Conservation (phyloP, 2,888 invertebrate genomes). For the Stratiomys singularior region DNA sequence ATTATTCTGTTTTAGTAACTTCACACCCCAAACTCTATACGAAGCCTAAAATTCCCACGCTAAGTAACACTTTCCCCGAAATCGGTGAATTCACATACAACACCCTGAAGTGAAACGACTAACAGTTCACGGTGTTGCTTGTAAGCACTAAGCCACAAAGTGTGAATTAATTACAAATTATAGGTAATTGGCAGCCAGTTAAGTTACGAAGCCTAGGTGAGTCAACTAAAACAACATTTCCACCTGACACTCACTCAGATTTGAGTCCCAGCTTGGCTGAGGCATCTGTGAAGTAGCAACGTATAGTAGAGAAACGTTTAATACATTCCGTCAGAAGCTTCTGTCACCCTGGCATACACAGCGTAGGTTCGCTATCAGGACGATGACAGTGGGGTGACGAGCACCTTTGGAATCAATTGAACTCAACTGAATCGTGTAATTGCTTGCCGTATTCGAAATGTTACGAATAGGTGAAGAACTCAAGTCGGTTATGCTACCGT, state of each 20-base stretch:
- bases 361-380: slow-evolving; percentile 18
- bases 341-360: slow-evolving; percentile 47
- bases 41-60: slow-evolving; percentile 8
- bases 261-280: slow-evolving; percentile 18
- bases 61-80: slow-evolving; percentile 17
- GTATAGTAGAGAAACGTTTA: slow-evolving; percentile 47
- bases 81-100: background rate
- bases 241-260: slow-evolving; percentile 19
- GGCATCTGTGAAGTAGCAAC: slow-evolving; percentile 17
- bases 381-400: slow-evolving; percentile 42
- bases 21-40: too few species aligned
- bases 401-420: slow-evolving; percentile 50
- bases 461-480: slow-evolving; percentile 8
- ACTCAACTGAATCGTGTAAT: slow-evolving; percentile 53
- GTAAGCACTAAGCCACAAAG: slow-evolving; percentile 49
- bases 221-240: slow-evolving; percentile 39
- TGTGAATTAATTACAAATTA: slow-evolving; percentile 53
- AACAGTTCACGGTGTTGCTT: slow-evolving; percentile 26
- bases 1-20: too few species aligned
- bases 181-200: slow-evolving; percentile 51
- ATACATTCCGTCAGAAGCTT: slow-evolving; percentile 39
- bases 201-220: slow-evolving; percentile 23
- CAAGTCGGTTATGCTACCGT: slow-evolving; percentile 44
- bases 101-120: slow-evolving; percentile 16
- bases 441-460: slow-evolving; percentile 50